phyloP scores from a whole-genome alignment of 1,140 invertebrate species.

The Eupeodes corollae region DNA sequence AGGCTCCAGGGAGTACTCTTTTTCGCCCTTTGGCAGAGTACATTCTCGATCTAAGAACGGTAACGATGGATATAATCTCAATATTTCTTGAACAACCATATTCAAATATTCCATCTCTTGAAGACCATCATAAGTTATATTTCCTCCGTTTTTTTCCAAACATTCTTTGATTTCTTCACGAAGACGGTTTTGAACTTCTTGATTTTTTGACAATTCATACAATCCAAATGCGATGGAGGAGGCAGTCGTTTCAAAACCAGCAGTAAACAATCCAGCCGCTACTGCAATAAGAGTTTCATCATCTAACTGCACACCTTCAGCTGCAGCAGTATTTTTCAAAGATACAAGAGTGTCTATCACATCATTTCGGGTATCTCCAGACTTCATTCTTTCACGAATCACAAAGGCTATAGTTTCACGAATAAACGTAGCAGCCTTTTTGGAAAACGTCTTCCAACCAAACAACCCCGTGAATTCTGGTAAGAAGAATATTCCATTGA shows the following conservation, averaged over 20 bases:
- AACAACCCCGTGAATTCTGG: no score
- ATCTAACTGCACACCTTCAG: slow-evolving; percentile 28
- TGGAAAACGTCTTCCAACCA: no score
- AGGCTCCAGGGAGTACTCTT: slow-evolving; percentile 18
- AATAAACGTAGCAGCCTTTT: slow-evolving; percentile 27
- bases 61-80: slow-evolving; percentile 31
- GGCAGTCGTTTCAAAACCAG: slow-evolving; percentile 68
- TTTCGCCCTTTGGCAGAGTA: slow-evolving; percentile 5
- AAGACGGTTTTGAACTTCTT: slow-evolving; percentile 52
- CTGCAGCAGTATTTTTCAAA: slow-evolving; percentile 32
- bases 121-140: slow-evolving; percentile 49
- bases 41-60: slow-evolving; percentile 27
- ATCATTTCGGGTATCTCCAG: slow-evolving; percentile 32
- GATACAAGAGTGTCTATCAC: slow-evolving; percentile 40
- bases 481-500: slow-evolving; percentile 39
- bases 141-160: slow-evolving; percentile 36
- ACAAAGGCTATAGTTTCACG: slow-evolving; percentile 31
- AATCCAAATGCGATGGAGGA: slow-evolving; percentile 53
- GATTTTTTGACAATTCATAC: slow-evolving; percentile 54
- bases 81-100: slow-evolving; percentile 42
- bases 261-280: slow-evolving; percentile 56
- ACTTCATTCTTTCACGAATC: slow-evolving; percentile 33
- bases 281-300: slow-evolving; percentile 49
- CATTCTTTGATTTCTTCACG: slow-evolving; percentile 50
- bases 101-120: slow-evolving; percentile 50